Conservation (phyloP, 2,113 vertebrate species). For the Ariopsis seemanni region DNA sequence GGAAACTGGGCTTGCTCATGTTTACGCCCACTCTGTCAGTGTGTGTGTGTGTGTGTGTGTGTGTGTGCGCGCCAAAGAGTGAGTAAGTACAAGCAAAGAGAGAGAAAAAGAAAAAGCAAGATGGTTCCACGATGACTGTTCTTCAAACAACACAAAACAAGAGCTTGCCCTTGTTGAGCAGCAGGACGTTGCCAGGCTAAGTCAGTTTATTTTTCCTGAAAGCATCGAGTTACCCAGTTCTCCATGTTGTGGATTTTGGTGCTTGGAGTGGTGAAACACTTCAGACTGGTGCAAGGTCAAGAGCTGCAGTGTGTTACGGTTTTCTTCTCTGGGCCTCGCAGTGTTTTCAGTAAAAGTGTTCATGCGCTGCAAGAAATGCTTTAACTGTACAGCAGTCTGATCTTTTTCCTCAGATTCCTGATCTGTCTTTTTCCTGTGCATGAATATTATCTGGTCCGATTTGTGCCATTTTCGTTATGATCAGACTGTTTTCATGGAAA, state of each 20-base stretch:
- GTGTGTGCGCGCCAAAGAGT: not conserved
- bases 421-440: not conserved
- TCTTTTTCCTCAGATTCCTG: not conserved
- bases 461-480: too few species aligned
- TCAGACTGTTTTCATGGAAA: not conserved
- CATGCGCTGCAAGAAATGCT: not conserved
- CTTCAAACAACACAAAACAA: not conserved
- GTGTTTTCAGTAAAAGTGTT: not conserved
- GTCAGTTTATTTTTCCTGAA: slow-evolving; percentile 22
- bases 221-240: slow-evolving; percentile 30
- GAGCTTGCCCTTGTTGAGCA: not conserved
- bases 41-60: slow-evolving; percentile 26
- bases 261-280: slow-evolving; percentile 7
- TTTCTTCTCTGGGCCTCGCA: not conserved
- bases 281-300: not conserved
- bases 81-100: not conserved
- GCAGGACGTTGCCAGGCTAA: not conserved
- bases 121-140: not conserved
- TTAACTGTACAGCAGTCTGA: not conserved
- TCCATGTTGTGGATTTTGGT: slow-evolving; percentile 24
- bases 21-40: not conserved
- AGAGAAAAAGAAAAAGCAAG: too few species aligned
- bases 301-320: not conserved
- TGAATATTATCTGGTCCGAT: not conserved
- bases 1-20: slow-evolving; percentile 8